These are phyloP conservation scores for Pelodiscus sinensis DNA, from an alignment of 2,113 vertebrate genomes.

Conservation along the genomic window DNA sequence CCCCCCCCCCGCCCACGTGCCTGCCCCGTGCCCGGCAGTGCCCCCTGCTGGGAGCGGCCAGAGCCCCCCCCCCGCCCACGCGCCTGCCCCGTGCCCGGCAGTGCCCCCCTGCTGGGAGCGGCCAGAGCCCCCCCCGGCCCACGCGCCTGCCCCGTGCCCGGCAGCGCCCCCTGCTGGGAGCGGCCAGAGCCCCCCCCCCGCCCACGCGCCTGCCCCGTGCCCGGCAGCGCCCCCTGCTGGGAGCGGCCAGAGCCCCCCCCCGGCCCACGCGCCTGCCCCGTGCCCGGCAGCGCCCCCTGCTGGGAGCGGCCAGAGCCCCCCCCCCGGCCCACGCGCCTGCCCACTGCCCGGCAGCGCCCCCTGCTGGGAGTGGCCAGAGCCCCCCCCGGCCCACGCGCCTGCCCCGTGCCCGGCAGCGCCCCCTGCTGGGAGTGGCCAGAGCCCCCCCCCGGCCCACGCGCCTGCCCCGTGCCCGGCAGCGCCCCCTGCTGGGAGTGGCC, in stretches of 20 bases:
- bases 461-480: neutral
- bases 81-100: no score
- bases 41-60: neutral
- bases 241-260: neutral
- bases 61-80: no score
- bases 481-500: neutral
- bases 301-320: no score
- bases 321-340: neutral
- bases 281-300: no score
- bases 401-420: neutral
- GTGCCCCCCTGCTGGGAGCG: neutral
- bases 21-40: neutral
- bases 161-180: neutral
- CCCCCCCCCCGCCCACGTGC: no score
- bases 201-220: neutral
- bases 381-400: no score
- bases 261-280: neutral
- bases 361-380: no score
- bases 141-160: no score
- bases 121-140: neutral
- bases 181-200: neutral
- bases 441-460: neutral
- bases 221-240: neutral
- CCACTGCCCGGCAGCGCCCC: neutral
- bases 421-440: neutral